A percentile compares a stretch with the other conserved stretches of the same genome.
Evolutionary conservation across 2,113 vertebrate genomes (phyloP).

Genomic region (Malurus elegans): DNA sequence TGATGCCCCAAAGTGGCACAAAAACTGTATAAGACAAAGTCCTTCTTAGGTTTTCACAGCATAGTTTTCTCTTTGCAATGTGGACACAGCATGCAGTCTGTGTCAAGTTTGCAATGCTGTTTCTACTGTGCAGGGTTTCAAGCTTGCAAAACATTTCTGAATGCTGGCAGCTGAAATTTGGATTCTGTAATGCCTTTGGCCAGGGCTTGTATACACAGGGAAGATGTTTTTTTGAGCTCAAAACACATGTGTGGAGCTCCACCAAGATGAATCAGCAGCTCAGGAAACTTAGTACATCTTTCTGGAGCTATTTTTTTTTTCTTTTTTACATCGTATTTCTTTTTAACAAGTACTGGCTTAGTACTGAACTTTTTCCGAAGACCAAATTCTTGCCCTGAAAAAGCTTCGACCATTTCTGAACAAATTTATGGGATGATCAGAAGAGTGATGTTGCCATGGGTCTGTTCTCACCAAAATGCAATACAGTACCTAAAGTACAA

Average conservation of each 20-base stretch:
- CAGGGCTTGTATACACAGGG: conserved; percentile 15
- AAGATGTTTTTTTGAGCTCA: conserved; percentile 58
- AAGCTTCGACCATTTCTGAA: not conserved
- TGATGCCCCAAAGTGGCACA: not conserved
- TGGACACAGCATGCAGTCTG: not conserved
- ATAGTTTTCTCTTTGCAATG: not conserved
- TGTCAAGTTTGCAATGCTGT: not conserved
- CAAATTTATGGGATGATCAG: not conserved
- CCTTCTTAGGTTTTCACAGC: not conserved
- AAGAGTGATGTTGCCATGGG: not conserved
- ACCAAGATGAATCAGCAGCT: conserved; percentile 69
- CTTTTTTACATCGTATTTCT: not conserved
- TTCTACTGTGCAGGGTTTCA: not conserved
- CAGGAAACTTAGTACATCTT: conserved; percentile 40
- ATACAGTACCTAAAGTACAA: not conserved
- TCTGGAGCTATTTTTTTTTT: not conserved
- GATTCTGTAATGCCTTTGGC: conserved; percentile 51
- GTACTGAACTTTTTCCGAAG: not conserved
- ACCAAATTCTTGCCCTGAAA: not conserved
- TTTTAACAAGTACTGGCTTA: not conserved
- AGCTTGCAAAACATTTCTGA: conserved; percentile 47
- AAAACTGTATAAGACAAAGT: not conserved
- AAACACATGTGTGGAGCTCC: conserved; percentile 33
- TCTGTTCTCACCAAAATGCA: not conserved
- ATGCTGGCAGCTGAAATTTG: conserved; percentile 33